Conservation (phyloP, 2,888 invertebrate genomes). For the Protula sp. region DNA sequence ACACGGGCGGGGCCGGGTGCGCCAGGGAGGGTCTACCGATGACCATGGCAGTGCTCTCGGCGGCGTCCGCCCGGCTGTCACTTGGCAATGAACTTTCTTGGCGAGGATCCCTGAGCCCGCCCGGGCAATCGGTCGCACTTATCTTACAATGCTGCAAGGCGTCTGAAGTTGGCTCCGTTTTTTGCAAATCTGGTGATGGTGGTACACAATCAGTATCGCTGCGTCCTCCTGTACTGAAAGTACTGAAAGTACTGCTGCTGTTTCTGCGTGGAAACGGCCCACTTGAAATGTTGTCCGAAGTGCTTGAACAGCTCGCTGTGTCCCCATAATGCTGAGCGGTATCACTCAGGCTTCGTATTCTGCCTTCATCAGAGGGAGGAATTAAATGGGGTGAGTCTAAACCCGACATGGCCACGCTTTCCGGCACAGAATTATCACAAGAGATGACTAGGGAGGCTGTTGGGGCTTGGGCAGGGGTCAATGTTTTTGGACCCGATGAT, state of each 20-base stretch:
- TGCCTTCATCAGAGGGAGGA: neutral
- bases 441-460: slow-evolving; percentile 32
- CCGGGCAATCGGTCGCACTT: neutral
- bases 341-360: neutral
- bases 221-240: too few species aligned
- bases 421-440: slow-evolving; percentile 1
- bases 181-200: too few species aligned
- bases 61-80: neutral
- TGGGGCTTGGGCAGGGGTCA: slow-evolving; percentile 37
- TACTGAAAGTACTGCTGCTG: too few species aligned
- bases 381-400: neutral
- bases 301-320: too few species aligned
- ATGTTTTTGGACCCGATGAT: slow-evolving; percentile 29
- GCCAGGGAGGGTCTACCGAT: neutral
- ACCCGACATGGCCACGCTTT: neutral
- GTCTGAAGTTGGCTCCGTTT: too few species aligned
- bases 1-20: neutral
- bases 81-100: neutral
- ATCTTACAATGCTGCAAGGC: too few species aligned
- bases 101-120: neutral
- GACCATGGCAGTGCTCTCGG: neutral
- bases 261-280: too few species aligned
- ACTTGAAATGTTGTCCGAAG: too few species aligned
- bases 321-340: too few species aligned
- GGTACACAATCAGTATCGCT: too few species aligned